Evolutionary conservation across 2,797 vertebrate genomes (phyloP).

Genomic region (Eurystomus glaucurus): DNA sequence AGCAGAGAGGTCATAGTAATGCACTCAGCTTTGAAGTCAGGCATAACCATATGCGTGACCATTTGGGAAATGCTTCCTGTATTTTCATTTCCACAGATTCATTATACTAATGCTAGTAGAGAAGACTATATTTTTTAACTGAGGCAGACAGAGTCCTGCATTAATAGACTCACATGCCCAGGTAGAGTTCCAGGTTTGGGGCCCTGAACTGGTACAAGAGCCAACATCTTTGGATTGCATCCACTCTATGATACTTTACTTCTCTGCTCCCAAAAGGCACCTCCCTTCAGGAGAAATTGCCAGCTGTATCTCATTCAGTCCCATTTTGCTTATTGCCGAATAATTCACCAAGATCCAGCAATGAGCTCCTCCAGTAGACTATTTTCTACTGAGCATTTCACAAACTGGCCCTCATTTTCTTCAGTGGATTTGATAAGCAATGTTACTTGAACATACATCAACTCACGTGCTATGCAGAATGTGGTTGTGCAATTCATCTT

Average conservation of each 20-base stretch:
- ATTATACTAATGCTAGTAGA: neutral
- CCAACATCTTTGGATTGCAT: neutral
- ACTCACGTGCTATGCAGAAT: neutral
- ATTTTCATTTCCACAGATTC: slow-evolving; percentile 47
- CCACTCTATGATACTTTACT: neutral
- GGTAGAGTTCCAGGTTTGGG: neutral
- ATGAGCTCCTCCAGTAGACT: neutral
- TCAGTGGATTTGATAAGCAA: neutral
- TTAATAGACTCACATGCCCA: neutral
- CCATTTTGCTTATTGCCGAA: neutral
- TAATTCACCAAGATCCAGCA: neutral
- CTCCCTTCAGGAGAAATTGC: neutral
- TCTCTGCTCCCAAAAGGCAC: neutral
- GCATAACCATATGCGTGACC: slow-evolving; percentile 12
- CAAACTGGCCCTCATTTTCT: neutral
- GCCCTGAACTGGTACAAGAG: neutral
- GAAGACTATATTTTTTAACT: neutral
- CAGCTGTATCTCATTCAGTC: neutral
- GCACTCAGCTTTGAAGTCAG: slow-evolving; percentile 54
- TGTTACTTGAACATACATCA: neutral
- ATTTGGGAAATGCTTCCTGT: slow-evolving; percentile 47
- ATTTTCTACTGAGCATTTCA: neutral
- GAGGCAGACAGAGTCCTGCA: neutral
- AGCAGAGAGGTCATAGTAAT: neutral
- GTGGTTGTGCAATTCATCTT: neutral